A percentile compares a stretch with the other conserved stretches of the same genome.
phyloP scores from a whole-genome alignment of 2,888 invertebrate species.

The Subacronicta megacephala region DNA sequence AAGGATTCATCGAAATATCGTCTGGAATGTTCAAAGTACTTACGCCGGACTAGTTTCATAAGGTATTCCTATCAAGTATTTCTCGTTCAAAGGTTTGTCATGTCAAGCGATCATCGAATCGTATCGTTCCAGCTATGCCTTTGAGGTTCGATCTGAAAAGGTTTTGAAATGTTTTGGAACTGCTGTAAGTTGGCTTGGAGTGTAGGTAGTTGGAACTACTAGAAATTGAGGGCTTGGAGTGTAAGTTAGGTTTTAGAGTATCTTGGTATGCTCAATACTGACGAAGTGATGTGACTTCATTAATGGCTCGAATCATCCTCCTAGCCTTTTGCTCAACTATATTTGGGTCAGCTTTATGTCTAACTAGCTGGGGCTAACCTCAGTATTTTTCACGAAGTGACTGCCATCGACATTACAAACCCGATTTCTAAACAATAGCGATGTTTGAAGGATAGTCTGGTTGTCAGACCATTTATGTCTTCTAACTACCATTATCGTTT shows the following conservation, averaged over 20 bases:
- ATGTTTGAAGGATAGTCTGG: too few relatives aligned
- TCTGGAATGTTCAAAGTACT: slow-evolving; percentile 8
- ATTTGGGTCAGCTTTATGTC: too few relatives aligned
- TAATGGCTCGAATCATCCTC: too few relatives aligned
- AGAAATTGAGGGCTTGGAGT: slow-evolving; percentile 5
- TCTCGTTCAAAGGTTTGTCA: slow-evolving; percentile 16
- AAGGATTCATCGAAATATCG: neutral
- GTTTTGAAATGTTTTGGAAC: slow-evolving; percentile 22
- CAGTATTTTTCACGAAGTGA: too few relatives aligned
- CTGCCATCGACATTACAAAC: too few relatives aligned
- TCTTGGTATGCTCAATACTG: too few relatives aligned
- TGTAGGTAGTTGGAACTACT: slow-evolving; percentile 1
- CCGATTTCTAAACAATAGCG: too few relatives aligned
- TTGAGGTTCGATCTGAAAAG: slow-evolving; percentile 22
- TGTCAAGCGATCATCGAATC: slow-evolving; percentile 23
- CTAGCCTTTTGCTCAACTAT: too few relatives aligned
- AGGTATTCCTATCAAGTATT: slow-evolving; percentile 31
- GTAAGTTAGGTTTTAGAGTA: neutral
- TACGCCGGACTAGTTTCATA: slow-evolving; percentile 9
- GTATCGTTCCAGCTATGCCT: slow-evolving; percentile 39
- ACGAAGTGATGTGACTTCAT: too few relatives aligned
- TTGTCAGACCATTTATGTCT: too few relatives aligned
- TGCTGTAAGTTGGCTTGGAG: slow-evolving; percentile 4
- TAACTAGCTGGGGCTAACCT: too few relatives aligned
- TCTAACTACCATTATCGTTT: too few relatives aligned